These are phyloP conservation scores for Arvicanthis niloticus DNA, from an alignment of 2,113 vertebrate species.

Conservation along the genomic window DNA sequence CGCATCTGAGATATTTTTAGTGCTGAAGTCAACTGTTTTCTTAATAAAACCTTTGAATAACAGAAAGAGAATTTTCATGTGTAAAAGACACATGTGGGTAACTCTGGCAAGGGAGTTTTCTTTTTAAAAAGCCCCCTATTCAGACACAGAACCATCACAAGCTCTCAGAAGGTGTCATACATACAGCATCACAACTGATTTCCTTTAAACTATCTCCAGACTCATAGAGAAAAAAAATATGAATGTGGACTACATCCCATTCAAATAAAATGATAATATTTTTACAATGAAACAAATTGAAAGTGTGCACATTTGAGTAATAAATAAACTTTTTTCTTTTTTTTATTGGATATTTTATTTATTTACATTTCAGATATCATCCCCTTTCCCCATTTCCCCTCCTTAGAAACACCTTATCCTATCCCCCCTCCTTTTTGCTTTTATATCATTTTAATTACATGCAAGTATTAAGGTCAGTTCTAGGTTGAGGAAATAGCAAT, in stretches of 20 bases:
- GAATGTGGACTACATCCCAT: neutral
- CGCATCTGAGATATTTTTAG: constrained; percentile 66
- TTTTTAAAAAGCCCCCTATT: constrained; percentile 61
- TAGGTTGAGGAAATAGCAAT: too few relatives aligned
- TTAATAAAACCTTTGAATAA: constrained; percentile 61
- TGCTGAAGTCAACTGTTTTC: constrained; percentile 39
- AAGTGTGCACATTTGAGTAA: neutral
- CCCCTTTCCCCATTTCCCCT: too few relatives aligned
- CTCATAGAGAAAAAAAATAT: neutral
- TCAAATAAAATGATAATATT: neutral
- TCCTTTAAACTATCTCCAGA: neutral
- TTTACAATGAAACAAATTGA: neutral
- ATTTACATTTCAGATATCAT: too few relatives aligned
- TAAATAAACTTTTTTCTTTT: neutral
- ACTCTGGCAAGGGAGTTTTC: constrained; percentile 64
- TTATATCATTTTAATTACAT: too few relatives aligned
- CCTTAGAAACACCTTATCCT: too few relatives aligned
- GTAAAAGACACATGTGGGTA: constrained; percentile 41
- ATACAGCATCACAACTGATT: constrained; percentile 12
- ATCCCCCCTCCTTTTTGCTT: too few relatives aligned
- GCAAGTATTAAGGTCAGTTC: too few relatives aligned
- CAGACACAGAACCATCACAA: neutral
- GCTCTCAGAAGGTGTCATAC: neutral
- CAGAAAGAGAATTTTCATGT: constrained; percentile 44
- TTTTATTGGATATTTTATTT: too few relatives aligned